Percentiles rank a stretch among this genome's conserved stretches.
These are phyloP conservation scores for Diplosoma virens DNA, from an alignment of 23 tunicate genomes.

Conservation along the genomic window DNA sequence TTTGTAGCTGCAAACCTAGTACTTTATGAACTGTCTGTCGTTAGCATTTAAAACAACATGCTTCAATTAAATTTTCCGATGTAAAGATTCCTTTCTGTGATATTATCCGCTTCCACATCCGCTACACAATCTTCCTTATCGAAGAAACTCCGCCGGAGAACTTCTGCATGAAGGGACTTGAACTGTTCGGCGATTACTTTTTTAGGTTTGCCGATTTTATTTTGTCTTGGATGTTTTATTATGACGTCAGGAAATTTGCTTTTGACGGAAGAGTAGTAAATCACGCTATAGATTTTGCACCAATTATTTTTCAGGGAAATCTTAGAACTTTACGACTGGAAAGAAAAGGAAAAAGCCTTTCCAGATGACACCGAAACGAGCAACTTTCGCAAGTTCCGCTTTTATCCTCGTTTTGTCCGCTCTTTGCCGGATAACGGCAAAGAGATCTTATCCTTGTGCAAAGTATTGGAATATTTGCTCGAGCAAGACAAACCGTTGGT, in stretches of 20 bases:
- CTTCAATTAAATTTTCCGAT: not conserved
- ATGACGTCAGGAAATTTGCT: no score
- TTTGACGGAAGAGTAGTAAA: no score
- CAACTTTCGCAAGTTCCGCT: conserved; percentile 67
- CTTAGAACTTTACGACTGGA: conserved; percentile 95
- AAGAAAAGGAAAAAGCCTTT: conserved; percentile 11
- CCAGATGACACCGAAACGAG: conserved; percentile 26
- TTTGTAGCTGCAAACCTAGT: no score
- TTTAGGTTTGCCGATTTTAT: no score
- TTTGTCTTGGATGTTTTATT: no score
- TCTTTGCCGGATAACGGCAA: conserved; percentile 75
- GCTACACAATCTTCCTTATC: conserved; percentile 80
- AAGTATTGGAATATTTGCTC: conserved; percentile 81
- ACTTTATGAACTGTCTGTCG: no score
- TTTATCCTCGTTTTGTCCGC: conserved; percentile 88
- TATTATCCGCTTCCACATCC: conserved; percentile 85
- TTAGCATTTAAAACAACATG: no score
- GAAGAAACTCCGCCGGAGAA: conserved; percentile 92
- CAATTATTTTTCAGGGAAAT: conserved; percentile 71
- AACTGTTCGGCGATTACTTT: conserved; percentile 82
- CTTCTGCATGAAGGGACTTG: conserved; percentile 81
- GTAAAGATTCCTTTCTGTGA: conserved; percentile 75
- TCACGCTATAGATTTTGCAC: no score
- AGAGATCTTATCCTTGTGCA: conserved; percentile 81
- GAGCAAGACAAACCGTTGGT: conserved; percentile 79